A percentile compares a stretch with the other conserved stretches of the same genome.
Conservation (phyloP, 1,140 invertebrate species). For the Drosophila hydei region DNA sequence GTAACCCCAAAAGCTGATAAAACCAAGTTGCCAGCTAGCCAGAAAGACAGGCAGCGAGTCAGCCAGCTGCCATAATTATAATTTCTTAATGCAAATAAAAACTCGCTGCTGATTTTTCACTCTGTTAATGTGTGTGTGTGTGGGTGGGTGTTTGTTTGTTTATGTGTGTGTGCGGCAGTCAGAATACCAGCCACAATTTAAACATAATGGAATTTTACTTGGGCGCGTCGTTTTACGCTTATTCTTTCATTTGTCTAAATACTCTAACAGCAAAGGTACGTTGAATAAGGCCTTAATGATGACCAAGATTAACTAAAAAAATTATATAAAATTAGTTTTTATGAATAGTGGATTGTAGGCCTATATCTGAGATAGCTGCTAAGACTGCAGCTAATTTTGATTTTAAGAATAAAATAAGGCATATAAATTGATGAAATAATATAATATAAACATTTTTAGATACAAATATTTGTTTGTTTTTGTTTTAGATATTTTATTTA, state of each 20-base stretch:
- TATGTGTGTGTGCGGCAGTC: conserved; percentile 15
- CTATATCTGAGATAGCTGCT: too few species aligned
- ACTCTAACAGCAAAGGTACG: conserved; percentile 19
- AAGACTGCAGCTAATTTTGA: too few species aligned
- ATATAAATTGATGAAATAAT: too few species aligned
- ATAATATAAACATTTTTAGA: too few species aligned
- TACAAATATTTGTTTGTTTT: too few species aligned
- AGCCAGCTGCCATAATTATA: conserved; percentile 76
- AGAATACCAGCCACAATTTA: conserved; percentile 71
- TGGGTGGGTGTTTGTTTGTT: conserved; percentile 2
- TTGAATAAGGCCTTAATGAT: neutral
- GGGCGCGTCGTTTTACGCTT: conserved; percentile 44
- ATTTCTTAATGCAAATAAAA: conserved; percentile 81
- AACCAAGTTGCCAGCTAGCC: conserved; percentile 28
- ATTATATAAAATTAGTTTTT: too few species aligned
- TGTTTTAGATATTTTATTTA: too few species aligned
- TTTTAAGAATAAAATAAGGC: too few species aligned
- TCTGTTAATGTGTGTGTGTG: conserved; percentile 26
- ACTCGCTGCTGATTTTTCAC: conserved; percentile 72
- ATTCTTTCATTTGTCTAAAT: conserved; percentile 42
- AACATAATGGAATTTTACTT: conserved; percentile 72
- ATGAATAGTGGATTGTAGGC: too few species aligned
- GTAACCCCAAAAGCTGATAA: conserved; percentile 76
- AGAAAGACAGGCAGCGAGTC: conserved; percentile 3
- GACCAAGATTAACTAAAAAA: too few species aligned